Percentiles rank a stretch among this genome's conserved stretches.
Conservation (phyloP, 2,797 vertebrate genomes). For the Onychomys leucogaster region DNA sequence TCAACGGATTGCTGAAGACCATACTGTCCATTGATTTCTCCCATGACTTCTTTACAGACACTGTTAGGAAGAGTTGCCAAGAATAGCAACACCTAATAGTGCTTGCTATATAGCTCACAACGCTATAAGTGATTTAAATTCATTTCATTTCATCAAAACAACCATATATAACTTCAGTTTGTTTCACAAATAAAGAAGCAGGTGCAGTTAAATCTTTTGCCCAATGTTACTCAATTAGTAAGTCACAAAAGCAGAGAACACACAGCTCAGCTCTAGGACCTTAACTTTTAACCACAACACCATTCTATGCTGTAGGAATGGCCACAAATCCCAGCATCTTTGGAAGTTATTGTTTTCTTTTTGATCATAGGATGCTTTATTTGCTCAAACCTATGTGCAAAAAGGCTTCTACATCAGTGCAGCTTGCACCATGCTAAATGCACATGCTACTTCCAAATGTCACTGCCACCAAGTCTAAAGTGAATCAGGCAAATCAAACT, state of each 20-base stretch:
- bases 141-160: conserved; percentile 52
- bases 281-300: conserved; percentile 24
- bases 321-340: conserved; percentile 6
- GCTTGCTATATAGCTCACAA: background rate
- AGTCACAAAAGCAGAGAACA: background rate
- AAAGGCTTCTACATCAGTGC: conserved; percentile 48
- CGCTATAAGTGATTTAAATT: conserved; percentile 43
- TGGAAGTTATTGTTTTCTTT: conserved; percentile 43
- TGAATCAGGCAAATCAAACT: conserved; percentile 49
- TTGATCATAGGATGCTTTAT: conserved; percentile 2
- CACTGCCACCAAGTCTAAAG: conserved; percentile 27
- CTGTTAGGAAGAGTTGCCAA: background rate
- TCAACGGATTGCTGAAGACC: conserved; percentile 19
- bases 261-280: background rate
- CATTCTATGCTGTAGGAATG: background rate
- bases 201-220: conserved; percentile 36
- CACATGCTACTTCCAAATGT: conserved; percentile 22
- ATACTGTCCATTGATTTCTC: conserved; percentile 7
- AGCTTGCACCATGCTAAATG: conserved; percentile 50
- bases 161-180: background rate
- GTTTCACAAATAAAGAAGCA: conserved; percentile 57
- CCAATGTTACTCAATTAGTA: background rate
- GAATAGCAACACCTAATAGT: background rate
- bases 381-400: conserved; percentile 46
- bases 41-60: conserved; percentile 11